Evolutionary conservation across 1,140 invertebrate species (phyloP), one percentile per base, ranked within the genome.

Genomic region (Procambarus clarkii): DNA sequence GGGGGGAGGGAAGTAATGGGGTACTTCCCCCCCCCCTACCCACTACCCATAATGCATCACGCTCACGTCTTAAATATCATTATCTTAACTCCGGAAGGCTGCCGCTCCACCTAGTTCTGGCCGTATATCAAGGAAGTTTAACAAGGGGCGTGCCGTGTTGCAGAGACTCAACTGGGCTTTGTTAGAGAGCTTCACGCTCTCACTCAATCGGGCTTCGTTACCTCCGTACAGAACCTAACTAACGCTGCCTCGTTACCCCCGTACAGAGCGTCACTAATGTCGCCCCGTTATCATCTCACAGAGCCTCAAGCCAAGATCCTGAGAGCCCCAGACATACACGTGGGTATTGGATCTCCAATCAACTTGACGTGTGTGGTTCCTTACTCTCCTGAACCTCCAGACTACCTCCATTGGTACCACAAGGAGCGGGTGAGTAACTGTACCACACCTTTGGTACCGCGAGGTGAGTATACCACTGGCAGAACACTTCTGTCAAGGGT

Each of bases 301-400:
- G 98, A 98, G 94, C 97, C 98, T 48, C 97, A 97, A 92, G 98
- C 97, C 46, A 97, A 97, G 94, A 98, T 98, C 93, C 96, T 98
- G 91, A 97, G 98, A 77, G 97, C 97, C 77, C 97, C 97, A 64
- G 98, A 98, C 94, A 95, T 98, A 93, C 98, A 97, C 95, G 98
- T 98, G 93, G 97, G 98, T 95, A 96, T 97, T 89, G 98, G 97
- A 76, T 98, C 97, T 94, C 98, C 97, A 92, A 98, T 98, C 94
- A 98, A 98, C 95, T 95, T 98, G 92, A 98, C 98, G 79, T 98
- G 98, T 94, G 96, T 98, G 88, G 97, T 98, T 89, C 95, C 97
- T 77, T 97, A 97, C 94, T 98, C 97, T 94, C 98, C 98, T 18
- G 98, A 98, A 94, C 97, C 97, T 84, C 98, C 98, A 64, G 97